A percentile compares a stretch with the other conserved stretches of the same genome.
phyloP scores from a whole-genome alignment of 1,140 invertebrate genomes.

The Venturia canescens region DNA sequence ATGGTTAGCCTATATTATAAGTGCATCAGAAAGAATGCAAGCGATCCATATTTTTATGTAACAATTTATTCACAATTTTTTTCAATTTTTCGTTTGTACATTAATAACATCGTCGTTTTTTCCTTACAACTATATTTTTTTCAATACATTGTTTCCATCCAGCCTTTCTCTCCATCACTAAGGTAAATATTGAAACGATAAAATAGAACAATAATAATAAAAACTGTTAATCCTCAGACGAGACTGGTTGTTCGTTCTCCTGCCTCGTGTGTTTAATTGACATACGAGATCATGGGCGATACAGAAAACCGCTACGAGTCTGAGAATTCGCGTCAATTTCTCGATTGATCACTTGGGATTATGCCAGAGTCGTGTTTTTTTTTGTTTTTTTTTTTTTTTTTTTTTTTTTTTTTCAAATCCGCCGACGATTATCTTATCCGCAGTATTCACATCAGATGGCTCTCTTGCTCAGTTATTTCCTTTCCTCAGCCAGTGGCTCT shows the following conservation, averaged over 20 bases:
- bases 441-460: conserved; percentile 45
- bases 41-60: conserved; percentile 65
- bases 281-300: not conserved
- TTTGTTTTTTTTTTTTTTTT: not conserved
- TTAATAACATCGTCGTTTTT: conserved; percentile 45
- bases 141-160: not conserved
- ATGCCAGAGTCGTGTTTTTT: conserved; percentile 28
- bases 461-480: conserved; percentile 22
- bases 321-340: conserved; percentile 52
- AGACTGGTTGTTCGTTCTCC: conserved; percentile 58
- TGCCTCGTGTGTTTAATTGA: not conserved
- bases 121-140: conserved; percentile 34
- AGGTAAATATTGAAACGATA: conserved; percentile 53
- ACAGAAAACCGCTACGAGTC: conserved; percentile 65
- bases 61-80: conserved; percentile 69
- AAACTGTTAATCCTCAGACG: conserved; percentile 59
- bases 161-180: conserved; percentile 21
- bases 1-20: too few relatives aligned
- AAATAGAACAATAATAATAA: conserved; percentile 53
- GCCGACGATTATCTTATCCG: not conserved
- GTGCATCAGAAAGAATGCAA: too few relatives aligned
- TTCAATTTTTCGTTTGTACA: conserved; percentile 64
- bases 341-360: conserved; percentile 43
- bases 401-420: conserved; percentile 1
- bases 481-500: not conserved